phyloP scores from a whole-genome alignment of 2,888 invertebrate genomes.

The Watsonalla binaria region DNA sequence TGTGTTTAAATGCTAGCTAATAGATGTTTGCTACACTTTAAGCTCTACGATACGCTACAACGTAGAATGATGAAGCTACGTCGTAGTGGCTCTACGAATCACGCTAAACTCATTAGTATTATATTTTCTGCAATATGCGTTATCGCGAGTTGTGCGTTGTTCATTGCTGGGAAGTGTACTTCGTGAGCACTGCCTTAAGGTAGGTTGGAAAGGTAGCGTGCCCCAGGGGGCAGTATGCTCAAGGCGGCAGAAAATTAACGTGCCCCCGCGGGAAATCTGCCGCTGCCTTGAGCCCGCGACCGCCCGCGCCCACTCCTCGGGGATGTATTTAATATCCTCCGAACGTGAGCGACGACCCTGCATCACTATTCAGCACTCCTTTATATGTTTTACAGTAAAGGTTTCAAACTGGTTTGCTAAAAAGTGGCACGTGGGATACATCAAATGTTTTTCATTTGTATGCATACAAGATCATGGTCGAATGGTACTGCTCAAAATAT shows the following conservation, averaged over 20 bases:
- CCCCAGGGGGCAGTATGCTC: slow-evolving; percentile 84
- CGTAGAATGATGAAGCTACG: too few relatives aligned
- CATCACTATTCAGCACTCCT: slow-evolving; percentile 11
- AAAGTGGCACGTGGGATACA: too few relatives aligned
- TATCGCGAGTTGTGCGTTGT: background rate
- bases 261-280: slow-evolving; percentile 82
- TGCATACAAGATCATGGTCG: too few relatives aligned
- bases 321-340: slow-evolving; percentile 72
- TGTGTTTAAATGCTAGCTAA: too few relatives aligned
- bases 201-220: slow-evolving; percentile 66
- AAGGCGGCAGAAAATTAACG: slow-evolving; percentile 89
- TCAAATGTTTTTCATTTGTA: too few relatives aligned
- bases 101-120: too few relatives aligned
- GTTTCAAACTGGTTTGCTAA: too few relatives aligned
- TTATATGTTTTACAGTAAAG: background rate
- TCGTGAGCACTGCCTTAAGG: background rate
- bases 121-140: too few relatives aligned
- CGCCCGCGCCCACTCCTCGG: slow-evolving; percentile 58
- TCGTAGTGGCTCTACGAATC: too few relatives aligned
- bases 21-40: too few relatives aligned
- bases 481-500: too few relatives aligned
- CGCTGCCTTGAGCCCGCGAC: slow-evolving; percentile 71
- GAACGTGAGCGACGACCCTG: slow-evolving; percentile 27
- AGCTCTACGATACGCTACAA: too few relatives aligned
- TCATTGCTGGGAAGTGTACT: background rate